These are phyloP conservation scores for Hypanus sabinus DNA, from an alignment of 2,113 vertebrate genomes.

Conservation along the genomic window DNA sequence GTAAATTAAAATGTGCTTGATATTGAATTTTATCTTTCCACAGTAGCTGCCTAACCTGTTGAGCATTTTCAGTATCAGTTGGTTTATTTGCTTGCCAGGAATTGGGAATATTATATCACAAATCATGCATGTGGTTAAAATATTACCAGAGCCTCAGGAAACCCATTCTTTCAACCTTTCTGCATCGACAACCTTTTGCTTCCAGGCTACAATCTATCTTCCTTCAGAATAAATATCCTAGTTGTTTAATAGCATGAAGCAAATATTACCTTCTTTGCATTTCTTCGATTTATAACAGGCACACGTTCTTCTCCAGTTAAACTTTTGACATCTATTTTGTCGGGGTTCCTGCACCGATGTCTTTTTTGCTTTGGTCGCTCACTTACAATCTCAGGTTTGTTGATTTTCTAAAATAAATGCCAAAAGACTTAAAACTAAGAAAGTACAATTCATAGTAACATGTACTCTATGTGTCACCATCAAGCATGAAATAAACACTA, in stretches of 20 bases:
- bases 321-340: constrained; percentile 95
- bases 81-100: too few species aligned
- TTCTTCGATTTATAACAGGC: constrained; percentile 94
- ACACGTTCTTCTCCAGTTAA: constrained; percentile 94
- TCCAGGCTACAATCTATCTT: too few species aligned
- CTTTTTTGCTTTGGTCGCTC: constrained; percentile 93
- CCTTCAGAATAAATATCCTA: too few species aligned
- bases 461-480: background rate
- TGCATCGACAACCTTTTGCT: too few species aligned
- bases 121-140: too few species aligned
- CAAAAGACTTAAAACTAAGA: background rate
- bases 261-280: constrained; percentile 82
- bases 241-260: background rate
- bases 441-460: background rate
- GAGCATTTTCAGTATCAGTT: too few species aligned
- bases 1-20: too few species aligned
- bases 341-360: constrained; percentile 92
- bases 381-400: constrained; percentile 7
- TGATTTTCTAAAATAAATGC: constrained; percentile 27
- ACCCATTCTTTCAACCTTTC: too few species aligned
- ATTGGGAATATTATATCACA: too few species aligned
- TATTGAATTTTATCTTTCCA: too few species aligned
- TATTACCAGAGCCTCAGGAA: too few species aligned
- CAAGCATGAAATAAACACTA: background rate
- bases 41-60: too few species aligned